Conservation (phyloP, 1,140 invertebrate genomes). For the Monomorium pharaonis region DNA sequence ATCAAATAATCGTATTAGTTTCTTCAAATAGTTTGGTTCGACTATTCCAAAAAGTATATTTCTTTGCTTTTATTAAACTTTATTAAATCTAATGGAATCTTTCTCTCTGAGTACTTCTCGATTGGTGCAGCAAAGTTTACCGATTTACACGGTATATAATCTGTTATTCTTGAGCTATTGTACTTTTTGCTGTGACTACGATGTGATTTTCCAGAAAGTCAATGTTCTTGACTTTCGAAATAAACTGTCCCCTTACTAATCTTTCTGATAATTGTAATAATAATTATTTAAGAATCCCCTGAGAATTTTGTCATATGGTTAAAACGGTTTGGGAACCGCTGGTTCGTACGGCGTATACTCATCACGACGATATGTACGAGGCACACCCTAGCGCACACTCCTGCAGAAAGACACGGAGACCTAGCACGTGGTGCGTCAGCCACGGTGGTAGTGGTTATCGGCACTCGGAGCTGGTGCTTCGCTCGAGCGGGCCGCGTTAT, state of each 20-base stretch:
- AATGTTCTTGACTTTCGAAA: neutral
- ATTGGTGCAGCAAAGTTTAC: neutral
- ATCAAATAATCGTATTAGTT: too few relatives aligned
- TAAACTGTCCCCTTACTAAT: too few relatives aligned
- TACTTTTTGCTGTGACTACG: neutral
- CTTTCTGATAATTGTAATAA: neutral
- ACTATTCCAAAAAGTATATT: too few relatives aligned
- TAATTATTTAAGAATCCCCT: neutral
- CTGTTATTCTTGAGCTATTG: neutral
- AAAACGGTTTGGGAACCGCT: conserved; percentile 26
- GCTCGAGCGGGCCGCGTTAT: conserved; percentile 46
- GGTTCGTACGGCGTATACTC: neutral
- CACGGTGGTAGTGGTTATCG: conserved; percentile 49
- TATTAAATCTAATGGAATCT: too few relatives aligned
- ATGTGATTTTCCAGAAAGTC: neutral
- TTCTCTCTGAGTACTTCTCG: too few relatives aligned
- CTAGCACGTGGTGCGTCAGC: neutral
- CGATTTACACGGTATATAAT: neutral
- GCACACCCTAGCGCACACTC: conserved; percentile 34
- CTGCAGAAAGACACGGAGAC: neutral
- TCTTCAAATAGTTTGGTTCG: too few relatives aligned
- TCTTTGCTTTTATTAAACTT: too few relatives aligned
- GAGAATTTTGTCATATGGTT: neutral
- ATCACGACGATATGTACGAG: neutral
- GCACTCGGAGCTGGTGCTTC: conserved; percentile 20